Evolutionary conservation across 2,888 invertebrate genomes (phyloP).

Genomic region (Quadroppia sp.): DNA sequence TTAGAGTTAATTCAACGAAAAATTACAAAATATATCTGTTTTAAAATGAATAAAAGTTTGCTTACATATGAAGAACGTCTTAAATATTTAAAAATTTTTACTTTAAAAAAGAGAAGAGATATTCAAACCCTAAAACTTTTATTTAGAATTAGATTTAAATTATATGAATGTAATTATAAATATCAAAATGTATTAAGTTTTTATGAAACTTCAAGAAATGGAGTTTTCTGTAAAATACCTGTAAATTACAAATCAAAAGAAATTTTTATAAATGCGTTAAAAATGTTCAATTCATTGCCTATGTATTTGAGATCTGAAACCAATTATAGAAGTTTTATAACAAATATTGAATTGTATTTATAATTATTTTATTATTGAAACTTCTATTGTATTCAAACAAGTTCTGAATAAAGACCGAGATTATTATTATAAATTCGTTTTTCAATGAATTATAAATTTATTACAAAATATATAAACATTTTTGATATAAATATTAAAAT

Average conservation of each 20-base stretch:
- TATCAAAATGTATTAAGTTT: not conserved
- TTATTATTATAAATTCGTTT: no score
- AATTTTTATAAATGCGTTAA: not conserved
- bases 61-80: not conserved
- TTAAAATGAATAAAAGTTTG: not conserved
- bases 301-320: not conserved
- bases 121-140: not conserved
- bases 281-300: not conserved
- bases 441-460: no score
- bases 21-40: conserved; percentile 8
- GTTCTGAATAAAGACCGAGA: no score
- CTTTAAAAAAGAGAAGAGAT: not conserved
- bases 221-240: not conserved
- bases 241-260: not conserved
- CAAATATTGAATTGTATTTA: not conserved
- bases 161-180: not conserved
- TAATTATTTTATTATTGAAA: no score
- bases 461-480: no score
- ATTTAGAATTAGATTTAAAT: not conserved
- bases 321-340: not conserved
- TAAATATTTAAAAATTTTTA: not conserved
- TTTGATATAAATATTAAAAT: no score
- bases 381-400: no score
- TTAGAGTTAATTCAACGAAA: not conserved
- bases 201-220: not conserved